Conservation (phyloP, 2,113 vertebrate genomes). For the Corythaixoides concolor region DNA sequence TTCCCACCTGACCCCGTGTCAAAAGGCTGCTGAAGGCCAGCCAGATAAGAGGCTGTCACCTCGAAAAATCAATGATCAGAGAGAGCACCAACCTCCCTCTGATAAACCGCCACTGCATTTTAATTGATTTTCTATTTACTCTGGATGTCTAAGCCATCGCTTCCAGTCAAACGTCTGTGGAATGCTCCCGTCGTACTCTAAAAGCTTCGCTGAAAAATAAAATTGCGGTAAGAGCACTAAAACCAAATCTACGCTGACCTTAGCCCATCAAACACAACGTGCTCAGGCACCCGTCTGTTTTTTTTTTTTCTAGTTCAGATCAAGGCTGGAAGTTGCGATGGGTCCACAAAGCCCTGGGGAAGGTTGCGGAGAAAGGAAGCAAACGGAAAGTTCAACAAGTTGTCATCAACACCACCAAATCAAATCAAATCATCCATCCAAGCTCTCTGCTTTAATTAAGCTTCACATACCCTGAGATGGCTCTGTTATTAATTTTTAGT, state of each 20-base stretch:
- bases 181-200: background rate
- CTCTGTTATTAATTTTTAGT: background rate
- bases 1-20: background rate
- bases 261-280: background rate
- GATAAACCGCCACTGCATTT: background rate
- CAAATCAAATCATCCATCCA: background rate
- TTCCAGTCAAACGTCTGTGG: background rate
- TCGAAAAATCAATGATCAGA: background rate
- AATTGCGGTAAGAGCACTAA: background rate
- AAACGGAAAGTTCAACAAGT: background rate
- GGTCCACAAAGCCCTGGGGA: background rate
- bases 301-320: no score
- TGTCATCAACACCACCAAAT: background rate
- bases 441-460: background rate
- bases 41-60: background rate
- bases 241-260: background rate
- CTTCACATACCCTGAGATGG: background rate
- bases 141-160: background rate
- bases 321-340: background rate
- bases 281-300: rapidly evolving
- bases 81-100: background rate
- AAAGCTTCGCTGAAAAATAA: background rate
- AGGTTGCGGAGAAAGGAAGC: background rate
- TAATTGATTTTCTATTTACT: background rate
- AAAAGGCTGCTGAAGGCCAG: background rate